phyloP scores from a whole-genome alignment of 2,113 vertebrate species.

The human region GRCh38 chrX:16794001-16794500 shows the following conservation, averaged over 20 bases:
- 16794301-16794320: slow-evolving; percentile 3
- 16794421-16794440: background rate
- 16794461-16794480: background rate
- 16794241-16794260: slow-evolving; percentile 2
- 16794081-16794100: slow-evolving; percentile 44
- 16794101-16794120: background rate
- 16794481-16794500: slow-evolving; percentile 28
- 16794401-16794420: background rate
- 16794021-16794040: slow-evolving; percentile 27
- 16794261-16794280: background rate
- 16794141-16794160: background rate
- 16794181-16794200: background rate
- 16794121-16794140: background rate
- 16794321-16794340: background rate
- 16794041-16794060: background rate
- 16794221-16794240: background rate
- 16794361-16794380: background rate
- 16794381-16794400: slow-evolving; percentile 11
- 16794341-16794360: background rate
- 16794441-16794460: background rate
- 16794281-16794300: slow-evolving; percentile 13
- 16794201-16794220: slow-evolving; percentile 41
- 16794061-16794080: background rate
- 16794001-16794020: background rate
- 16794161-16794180: background rate